Evolutionary conservation across 2,113 vertebrate species (phyloP).

Genomic region (Oncorhynchus nerka): DNA sequence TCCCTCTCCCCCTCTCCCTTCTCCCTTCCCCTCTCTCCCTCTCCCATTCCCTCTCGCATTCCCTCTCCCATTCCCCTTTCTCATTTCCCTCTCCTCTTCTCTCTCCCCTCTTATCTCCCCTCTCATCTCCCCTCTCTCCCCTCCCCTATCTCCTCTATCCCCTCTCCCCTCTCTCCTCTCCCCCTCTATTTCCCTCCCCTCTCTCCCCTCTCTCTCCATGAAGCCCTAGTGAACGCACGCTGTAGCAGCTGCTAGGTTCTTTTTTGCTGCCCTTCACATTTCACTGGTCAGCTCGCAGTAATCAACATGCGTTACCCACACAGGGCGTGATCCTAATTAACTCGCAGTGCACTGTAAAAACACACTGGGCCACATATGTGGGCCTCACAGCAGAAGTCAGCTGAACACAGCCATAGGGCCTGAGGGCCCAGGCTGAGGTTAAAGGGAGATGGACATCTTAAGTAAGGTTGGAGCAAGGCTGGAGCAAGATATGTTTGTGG

Average conservation of each 20-base stretch:
- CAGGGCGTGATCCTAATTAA: constrained; percentile 30
- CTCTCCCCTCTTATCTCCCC: no score
- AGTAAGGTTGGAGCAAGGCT: neutral
- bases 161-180: no score
- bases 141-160: no score
- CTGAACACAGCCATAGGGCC: neutral
- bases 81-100: no score
- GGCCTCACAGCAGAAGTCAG: constrained; percentile 3
- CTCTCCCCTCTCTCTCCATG: neutral
- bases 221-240: neutral
- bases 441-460: neutral
- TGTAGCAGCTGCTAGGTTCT: constrained; percentile 9
- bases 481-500: neutral
- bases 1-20: neutral
- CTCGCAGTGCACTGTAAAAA: constrained; percentile 7
- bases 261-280: constrained; percentile 68
- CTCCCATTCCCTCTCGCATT: no score
- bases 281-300: constrained; percentile 64
- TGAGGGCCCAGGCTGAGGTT: neutral
- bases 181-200: neutral
- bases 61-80: no score
- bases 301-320: constrained; percentile 54
- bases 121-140: no score
- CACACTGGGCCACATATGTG: constrained; percentile 6
- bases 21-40: no score